phyloP scores from a whole-genome alignment of 2,888 invertebrate species.

The Scaptomyza tumidula region DNA sequence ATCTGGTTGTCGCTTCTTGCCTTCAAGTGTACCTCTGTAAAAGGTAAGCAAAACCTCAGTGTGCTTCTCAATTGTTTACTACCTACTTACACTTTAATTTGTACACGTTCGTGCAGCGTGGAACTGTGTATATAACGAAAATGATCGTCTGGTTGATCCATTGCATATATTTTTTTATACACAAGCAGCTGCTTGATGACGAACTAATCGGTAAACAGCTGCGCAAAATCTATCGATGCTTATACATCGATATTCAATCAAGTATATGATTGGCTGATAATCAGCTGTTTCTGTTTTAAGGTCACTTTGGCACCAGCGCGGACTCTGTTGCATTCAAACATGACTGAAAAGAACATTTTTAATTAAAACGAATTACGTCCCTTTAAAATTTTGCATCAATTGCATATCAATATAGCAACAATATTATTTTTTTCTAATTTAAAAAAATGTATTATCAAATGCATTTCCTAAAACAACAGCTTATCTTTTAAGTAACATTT shows the following conservation, averaged over 20 bases:
- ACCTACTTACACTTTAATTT: conserved; percentile 94
- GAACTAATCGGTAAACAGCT: conserved; percentile 29
- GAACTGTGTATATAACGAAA: conserved; percentile 96
- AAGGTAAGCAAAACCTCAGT: conserved; percentile 29
- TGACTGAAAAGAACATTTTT: background rate
- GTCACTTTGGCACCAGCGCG: background rate
- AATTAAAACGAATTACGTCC: background rate
- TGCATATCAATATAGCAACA: background rate
- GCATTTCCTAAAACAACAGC: too few relatives aligned
- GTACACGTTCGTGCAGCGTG: conserved; percentile 93
- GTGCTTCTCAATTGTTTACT: background rate
- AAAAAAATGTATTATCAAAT: background rate
- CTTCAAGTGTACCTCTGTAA: conserved; percentile 95
- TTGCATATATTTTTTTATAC: conserved; percentile 39
- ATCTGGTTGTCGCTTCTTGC: conserved; percentile 92
- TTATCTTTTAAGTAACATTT: too few relatives aligned
- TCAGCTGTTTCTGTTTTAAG: background rate
- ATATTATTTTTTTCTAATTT: background rate
- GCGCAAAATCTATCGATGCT: conserved; percentile 9
- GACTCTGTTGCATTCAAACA: background rate
- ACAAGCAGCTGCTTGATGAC: conserved; percentile 41
- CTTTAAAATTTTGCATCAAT: background rate
- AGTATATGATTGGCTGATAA: background rate
- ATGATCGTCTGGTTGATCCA: conserved; percentile 88
- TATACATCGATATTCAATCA: conserved; percentile 2